A percentile compares a stretch with the other conserved stretches of the same genome.
phyloP scores from a whole-genome alignment of 23 tunicate species.

The Trididemnum nubilum region DNA sequence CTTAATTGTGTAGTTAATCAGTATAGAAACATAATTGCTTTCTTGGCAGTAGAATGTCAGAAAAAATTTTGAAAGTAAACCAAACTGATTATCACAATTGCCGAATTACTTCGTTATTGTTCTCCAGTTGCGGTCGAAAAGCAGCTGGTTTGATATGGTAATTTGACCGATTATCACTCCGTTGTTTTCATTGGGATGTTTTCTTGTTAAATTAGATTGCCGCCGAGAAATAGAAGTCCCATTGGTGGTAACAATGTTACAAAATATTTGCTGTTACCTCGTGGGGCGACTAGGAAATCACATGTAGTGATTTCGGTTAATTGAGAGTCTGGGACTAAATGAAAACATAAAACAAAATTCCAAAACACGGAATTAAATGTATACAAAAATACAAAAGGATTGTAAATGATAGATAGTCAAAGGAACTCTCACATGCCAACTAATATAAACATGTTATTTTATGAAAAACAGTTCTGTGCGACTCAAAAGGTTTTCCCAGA shows the following conservation, averaged over 20 bases:
- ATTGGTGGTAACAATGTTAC: no score
- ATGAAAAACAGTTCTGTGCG: no score
- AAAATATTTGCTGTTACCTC: no score
- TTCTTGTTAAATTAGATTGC: no score
- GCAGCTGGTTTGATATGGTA: conserved; percentile 11
- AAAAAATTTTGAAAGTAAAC: neutral
- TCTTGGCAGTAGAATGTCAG: neutral
- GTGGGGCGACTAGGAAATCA: no score
- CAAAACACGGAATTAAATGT: neutral
- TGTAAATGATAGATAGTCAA: neutral
- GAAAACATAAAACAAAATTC: neutral
- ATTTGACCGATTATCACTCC: no score
- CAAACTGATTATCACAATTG: neutral
- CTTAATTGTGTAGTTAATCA: conserved; percentile 3
- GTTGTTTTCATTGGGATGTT: no score
- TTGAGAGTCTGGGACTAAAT: neutral
- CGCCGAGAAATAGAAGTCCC: no score
- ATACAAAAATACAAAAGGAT: neutral
- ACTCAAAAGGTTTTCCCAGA: no score
- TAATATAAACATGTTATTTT: neutral
- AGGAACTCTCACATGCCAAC: neutral
- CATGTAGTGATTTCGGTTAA: no score
- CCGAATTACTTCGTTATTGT: neutral
- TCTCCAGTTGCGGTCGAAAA: neutral
- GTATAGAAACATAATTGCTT: neutral